A percentile compares a stretch with the other conserved stretches of the same genome.
These are phyloP conservation scores for Irena cyanogastra DNA, from an alignment of 2,113 vertebrate species.

Conservation along the genomic window DNA sequence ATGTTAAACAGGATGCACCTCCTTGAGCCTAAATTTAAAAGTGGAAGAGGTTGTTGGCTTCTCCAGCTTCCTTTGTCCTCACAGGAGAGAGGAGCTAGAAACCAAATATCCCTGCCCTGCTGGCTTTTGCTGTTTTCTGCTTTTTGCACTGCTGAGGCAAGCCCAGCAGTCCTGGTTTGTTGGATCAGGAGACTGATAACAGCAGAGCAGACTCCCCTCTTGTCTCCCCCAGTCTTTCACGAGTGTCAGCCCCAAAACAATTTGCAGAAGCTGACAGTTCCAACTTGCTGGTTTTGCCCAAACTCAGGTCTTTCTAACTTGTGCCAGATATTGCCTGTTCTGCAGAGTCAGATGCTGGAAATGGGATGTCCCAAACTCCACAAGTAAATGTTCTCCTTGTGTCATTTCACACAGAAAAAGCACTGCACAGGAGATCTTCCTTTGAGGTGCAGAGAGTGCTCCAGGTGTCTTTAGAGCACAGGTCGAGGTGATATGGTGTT, in stretches of 20 bases:
- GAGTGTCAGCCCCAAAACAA: background rate
- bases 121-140: background rate
- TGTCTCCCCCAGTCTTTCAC: background rate
- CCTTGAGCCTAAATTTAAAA: background rate
- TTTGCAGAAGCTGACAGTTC: background rate
- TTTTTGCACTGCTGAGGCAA: background rate
- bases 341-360: background rate
- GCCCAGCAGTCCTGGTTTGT: background rate
- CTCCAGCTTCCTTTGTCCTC: background rate
- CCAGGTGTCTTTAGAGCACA: background rate
- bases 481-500: background rate
- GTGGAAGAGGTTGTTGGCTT: background rate
- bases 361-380: background rate
- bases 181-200: background rate
- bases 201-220: background rate
- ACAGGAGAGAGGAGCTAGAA: background rate
- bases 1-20: background rate
- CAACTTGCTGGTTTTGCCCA: background rate
- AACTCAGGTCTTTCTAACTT: background rate
- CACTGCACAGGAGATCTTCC: background rate
- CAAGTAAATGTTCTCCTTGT: background rate
- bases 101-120: background rate
- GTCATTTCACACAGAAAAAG: background rate
- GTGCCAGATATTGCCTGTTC: background rate
- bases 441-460: background rate